Base-by-base conservation (phyloP, 2,888 invertebrate genomes). In the Orthonychiurus folsomi region DNA sequence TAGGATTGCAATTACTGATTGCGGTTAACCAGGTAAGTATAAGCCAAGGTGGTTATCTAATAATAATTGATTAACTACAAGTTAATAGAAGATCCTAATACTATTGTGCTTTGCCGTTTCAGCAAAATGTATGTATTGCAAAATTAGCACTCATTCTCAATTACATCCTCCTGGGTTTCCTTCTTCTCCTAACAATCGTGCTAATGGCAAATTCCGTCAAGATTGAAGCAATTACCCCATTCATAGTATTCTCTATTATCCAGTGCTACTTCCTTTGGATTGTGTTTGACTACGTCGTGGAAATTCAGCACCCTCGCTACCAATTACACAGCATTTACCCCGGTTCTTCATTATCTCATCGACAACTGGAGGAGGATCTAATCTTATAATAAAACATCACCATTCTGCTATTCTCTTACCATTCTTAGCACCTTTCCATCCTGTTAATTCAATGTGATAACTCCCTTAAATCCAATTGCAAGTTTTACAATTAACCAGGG, bases 91-190 rank as follows among this genome's bases (percentile, higher is more conserved):
- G 5, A 26, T 26, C 5, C 5, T 56, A 21, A 52, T n/a, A 52
- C n/a, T 9, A 21, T 20, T 52, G 5, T 52, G n/a, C n/a, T 20
- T 52, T 23, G 12, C 9, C 3, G 9, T 21, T 24, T 5, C 50
- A 59, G 59, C 48, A 23, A n/a, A 59, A 59, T 23, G 27, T 37
- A 3, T 59, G 59, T 20, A 37, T 59, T 9, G 59, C 24, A 26
- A 59, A 59, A 37, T 20, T 59, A 23, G n/a, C 59, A 5, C 50
- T 59, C n/a, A 3, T 59, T 12, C 26, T 59, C 9, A 37, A 59
- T 23, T 59, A 59, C 50, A 50, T 59, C 24, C 59, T 59, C 2
- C 47, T 59, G 2, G 59, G 50, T 25, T 26, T 59, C 59, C 26
- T 59, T 2, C 59, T 59, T 2, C 26, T 59, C 50, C 50, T 59